Evolutionary conservation across 1,140 invertebrate species (phyloP), one percentile per base, ranked within the genome.

Genomic region (Drosophila simulans): DNA sequence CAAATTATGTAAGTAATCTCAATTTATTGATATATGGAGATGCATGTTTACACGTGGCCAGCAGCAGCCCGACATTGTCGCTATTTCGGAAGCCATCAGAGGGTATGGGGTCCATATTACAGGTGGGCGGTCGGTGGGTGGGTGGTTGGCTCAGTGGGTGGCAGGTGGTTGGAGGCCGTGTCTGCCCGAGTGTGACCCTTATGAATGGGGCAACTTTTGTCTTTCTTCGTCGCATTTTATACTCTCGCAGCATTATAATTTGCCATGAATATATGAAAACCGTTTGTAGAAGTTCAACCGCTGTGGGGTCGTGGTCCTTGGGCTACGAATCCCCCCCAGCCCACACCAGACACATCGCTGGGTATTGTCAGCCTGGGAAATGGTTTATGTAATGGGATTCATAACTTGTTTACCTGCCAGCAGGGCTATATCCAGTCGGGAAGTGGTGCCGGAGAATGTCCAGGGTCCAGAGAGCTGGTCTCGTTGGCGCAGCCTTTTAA

Each of bases 1-100:
- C 84, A 88, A 89, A 88, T 89, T 88, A 84, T 88, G 84, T 80
- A 84, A 77, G 84, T 88, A 88, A 88, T 88, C 84, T 88, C 85
- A 86, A 88, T 88, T 89, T 89, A 88, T 88, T 88, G 84, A 88
- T 45, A 64, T 70, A 65, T 81, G 56, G 68, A 64, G 53, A 84
- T 79, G 58, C 66, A 72, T 77, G 77, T 78, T 55, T 66, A 70
- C 77, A 76, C 58, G 62, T 76, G 72, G 52, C 55, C 66, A 54
- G 59, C 39, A 73, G 54, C 31, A 42, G 51, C 11, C 35, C 40
- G 58, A 57, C 71, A 68, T 65, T 68, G 39, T 68, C 64, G 64
- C 64, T 66, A 37, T 68, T 68, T 52, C 10, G 60, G 46, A 34
- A 5, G 25, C 13, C 35, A 31, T 31, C 31, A 8, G 1, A 31